A percentile compares a stretch with the other conserved stretches of the same genome.
These are phyloP conservation scores for Synanthedon tipuliformis DNA, from an alignment of 2,888 invertebrate genomes.

Conservation along the genomic window DNA sequence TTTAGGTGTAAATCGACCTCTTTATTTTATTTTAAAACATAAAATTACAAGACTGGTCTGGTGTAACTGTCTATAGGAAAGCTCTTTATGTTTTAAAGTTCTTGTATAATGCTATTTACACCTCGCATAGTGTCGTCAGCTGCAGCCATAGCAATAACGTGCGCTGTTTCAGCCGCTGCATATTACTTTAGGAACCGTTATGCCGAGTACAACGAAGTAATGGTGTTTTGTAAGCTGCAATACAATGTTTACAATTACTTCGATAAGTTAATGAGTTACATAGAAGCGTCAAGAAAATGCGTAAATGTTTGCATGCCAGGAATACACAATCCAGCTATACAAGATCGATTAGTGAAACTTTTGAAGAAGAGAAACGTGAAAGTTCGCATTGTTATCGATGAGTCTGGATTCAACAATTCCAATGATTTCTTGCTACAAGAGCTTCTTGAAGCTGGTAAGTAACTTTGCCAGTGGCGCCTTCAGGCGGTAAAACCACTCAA, in stretches of 20 bases:
- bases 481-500: no score
- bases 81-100: constrained; percentile 46
- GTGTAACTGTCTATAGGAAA: constrained; percentile 15
- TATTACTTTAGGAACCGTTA: constrained; percentile 50
- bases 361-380: constrained; percentile 45
- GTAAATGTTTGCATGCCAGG: constrained; percentile 61
- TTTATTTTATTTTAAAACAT: constrained; percentile 42
- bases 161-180: constrained; percentile 53
- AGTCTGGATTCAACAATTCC: constrained; percentile 45
- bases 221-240: constrained; percentile 63
- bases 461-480: background rate
- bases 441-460: constrained; percentile 52
- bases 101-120: constrained; percentile 49
- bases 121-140: constrained; percentile 47
- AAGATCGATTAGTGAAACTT: constrained; percentile 44
- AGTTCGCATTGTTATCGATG: constrained; percentile 51
- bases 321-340: constrained; percentile 59
- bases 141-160: constrained; percentile 50
- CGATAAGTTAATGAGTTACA: constrained; percentile 53
- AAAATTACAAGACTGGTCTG: constrained; percentile 41
- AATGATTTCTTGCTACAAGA: constrained; percentile 51
- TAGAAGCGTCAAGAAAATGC: constrained; percentile 46
- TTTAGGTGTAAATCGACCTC: constrained; percentile 28
- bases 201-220: constrained; percentile 54
- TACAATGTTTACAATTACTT: constrained; percentile 57